Base-by-base conservation (phyloP, 2,113 vertebrate species). In the Stegastes partitus region DNA sequence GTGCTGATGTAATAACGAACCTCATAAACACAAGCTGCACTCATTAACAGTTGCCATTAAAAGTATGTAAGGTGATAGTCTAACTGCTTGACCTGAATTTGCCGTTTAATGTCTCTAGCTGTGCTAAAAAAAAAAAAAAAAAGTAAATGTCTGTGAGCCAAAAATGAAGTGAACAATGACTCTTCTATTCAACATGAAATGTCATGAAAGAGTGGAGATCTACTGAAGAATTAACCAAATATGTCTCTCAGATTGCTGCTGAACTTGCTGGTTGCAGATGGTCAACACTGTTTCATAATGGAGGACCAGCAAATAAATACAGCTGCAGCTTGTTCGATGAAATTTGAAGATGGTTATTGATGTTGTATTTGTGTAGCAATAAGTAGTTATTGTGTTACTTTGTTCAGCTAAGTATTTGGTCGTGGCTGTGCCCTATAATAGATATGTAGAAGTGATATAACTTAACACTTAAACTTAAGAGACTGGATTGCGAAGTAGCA, bases 11-110 rank as follows among this genome's bases (percentile, higher is more conserved):
- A 64, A 68, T 14, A 54, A 23, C 57, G 54, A 63, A 74, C 1
- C 2, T 74, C 72, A 55, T 15, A 55, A 77, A 66, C 22, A 57
- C 26, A 49, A 51, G 28, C 34, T n/a, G 3, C 1, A 42, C 50
- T 78, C 22, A 15, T 44, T 85, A 44, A 39, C 16, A 44, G 51
- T 5, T 63, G 14, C 62, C 25, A 50, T 83, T 47, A 37, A 56
- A 77, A 45, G 39, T 18, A 47, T 19, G 31, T 45, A 34, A 63
- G 69, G 47, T 51, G 70, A 61, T 54, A 25, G 25, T 53, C 37
- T 26, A 47, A 58, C 74, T 50, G 73, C 21, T 64, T 87, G 86
- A 82, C 45, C 87, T 16, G 78, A 72, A 69, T 89, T 71, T 79
- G 31, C 71, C 37, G 31, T 64, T 47, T 34, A 57, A 68, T 68